Conservation (phyloP, 1,140 invertebrate genomes). For the Drosophila sp. region DNA sequence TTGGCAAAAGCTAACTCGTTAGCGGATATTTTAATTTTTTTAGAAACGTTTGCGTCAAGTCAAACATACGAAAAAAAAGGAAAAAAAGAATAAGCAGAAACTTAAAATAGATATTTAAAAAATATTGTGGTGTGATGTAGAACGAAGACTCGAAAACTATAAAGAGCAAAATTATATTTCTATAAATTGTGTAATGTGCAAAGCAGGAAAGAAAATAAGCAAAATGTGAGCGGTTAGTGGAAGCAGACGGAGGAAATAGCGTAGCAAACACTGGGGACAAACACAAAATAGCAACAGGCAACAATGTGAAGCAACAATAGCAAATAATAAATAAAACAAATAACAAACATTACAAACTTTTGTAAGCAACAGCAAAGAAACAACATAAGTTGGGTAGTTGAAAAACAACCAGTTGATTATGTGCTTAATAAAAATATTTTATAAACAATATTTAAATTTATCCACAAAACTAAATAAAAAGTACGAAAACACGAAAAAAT, state of each 20-base stretch:
- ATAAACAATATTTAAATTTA: conserved; percentile 66
- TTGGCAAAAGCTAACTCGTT: conserved; percentile 31
- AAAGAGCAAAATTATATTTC: conserved; percentile 70
- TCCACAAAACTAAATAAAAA: conserved; percentile 36
- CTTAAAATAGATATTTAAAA: conserved; percentile 30
- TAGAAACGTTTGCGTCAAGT: conserved; percentile 23
- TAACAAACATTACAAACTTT: conserved; percentile 52
- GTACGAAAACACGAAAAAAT: conserved; percentile 5
- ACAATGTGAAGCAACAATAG: conserved; percentile 76
- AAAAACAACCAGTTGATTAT: conserved; percentile 56
- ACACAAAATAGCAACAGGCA: conserved; percentile 43
- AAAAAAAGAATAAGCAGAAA: conserved; percentile 8
- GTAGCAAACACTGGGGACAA: conserved; percentile 67
- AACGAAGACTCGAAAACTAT: conserved; percentile 71
- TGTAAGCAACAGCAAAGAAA: conserved; percentile 55
- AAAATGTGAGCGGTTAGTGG: conserved; percentile 25
- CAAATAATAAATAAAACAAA: conserved; percentile 42
- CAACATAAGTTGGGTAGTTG: conserved; percentile 48
- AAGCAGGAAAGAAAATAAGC: conserved; percentile 11
- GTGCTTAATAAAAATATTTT: conserved; percentile 69
- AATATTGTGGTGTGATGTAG: conserved; percentile 65
- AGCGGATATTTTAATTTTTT: conserved; percentile 76
- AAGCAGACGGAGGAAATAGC: conserved; percentile 51
- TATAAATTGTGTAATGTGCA: conserved; percentile 61
- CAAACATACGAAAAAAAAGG: conserved; percentile 8